Conservation (phyloP, 2,888 invertebrate species). For the Polyommatus iphigenia region DNA sequence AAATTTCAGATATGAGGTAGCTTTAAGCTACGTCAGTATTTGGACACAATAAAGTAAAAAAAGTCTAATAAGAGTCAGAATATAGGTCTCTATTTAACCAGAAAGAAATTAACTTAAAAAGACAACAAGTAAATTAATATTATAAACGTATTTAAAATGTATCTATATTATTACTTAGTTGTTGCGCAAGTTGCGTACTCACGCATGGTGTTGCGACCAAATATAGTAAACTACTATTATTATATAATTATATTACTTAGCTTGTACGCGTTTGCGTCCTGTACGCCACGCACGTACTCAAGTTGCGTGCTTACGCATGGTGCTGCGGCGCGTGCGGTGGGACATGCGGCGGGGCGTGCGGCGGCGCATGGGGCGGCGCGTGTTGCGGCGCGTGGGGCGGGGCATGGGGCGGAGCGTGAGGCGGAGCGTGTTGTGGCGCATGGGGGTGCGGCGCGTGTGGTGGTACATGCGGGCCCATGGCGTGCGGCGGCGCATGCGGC, state of each 20-base stretch:
- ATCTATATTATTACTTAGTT: constrained; percentile 41
- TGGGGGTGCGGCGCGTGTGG: constrained; percentile 42
- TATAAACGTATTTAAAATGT: constrained; percentile 43
- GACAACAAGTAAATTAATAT: background rate
- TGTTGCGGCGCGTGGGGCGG: constrained; percentile 15
- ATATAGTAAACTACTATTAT: background rate
- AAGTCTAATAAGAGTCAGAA: background rate
- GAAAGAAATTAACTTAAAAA: background rate
- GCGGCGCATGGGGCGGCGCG: constrained; percentile 35
- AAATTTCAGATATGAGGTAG: background rate
- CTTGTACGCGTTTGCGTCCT: background rate
- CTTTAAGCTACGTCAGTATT: background rate
- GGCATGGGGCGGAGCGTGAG: constrained; percentile 25
- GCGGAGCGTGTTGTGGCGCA: constrained; percentile 13
- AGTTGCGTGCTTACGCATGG: background rate
- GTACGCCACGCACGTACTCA: constrained; percentile 28
- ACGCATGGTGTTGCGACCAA: constrained; percentile 34
- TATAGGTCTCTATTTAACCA: background rate
- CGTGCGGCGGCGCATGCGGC: constrained; percentile 11
- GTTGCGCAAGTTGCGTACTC: background rate
- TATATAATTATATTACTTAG: constrained; percentile 49
- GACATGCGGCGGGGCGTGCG: constrained; percentile 35
- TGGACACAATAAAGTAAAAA: background rate
- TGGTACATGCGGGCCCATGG: constrained; percentile 32
- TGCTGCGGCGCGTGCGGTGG: constrained; percentile 37